Base-by-base conservation (phyloP, 2,888 invertebrate genomes). In the Lepidochitona cinerea region DNA sequence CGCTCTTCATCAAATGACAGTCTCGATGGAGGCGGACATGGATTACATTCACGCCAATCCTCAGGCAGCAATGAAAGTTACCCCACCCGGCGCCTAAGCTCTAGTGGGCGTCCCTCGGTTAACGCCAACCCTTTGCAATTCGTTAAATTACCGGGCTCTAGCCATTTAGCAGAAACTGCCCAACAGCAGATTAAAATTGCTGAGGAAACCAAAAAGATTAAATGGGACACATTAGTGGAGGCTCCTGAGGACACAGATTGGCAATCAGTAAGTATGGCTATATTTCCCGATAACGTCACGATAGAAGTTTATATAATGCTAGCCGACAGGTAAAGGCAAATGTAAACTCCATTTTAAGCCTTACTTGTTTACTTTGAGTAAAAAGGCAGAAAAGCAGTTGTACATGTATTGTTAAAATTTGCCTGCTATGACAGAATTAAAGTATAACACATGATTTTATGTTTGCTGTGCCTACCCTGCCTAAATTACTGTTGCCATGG, bases 91-190 rank as follows among this genome's bases (percentile, higher is more conserved):
- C 74, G 49, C 1, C 14, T 9, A 2, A 29, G 26, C 4, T 23
- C 23, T 3, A 14, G 12, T 4, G 26, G 32, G 12, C 23, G 59
- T 4, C 59, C 26, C 5, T 75, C 81, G 0, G 68, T 77, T 1
- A 59, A 77, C 0, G 68, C 77, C 14, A 86, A 90, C 75, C 89
- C 90, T 0, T 79, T 89, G 66, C 89, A 90, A 84, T 90, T 89
- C 80, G 81, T 89, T 52, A 87, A 88, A 77, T 71, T 75, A 14
- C 80, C 79, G 53, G 77, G 81, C 23, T 83, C 85, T 26, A 79
- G 80, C 5, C 80, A 82, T 9, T 72, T 90, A 69, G 86, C 89
- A 3, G 79, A 83, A 72, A 76, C 82, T 37, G 90, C 90, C 0
- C 81, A 84, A 67, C 85, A 87, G 67, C 87, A 87, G 75, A 85